These are phyloP conservation scores for Leptarthrus brevirostris DNA, from an alignment of 2,888 invertebrate species.

Conservation along the genomic window DNA sequence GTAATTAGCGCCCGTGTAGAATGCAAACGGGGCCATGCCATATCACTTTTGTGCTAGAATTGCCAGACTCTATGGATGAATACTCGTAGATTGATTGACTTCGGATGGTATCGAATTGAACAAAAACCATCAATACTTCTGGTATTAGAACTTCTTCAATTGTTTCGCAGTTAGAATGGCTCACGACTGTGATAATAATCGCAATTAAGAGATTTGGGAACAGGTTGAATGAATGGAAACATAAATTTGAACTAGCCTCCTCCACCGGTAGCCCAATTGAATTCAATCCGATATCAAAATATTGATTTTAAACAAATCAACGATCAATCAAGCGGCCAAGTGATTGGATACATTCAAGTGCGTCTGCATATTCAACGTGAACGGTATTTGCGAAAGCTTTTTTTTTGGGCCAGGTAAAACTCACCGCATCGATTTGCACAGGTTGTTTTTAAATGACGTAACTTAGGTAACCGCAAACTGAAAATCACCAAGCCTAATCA, in stretches of 20 bases:
- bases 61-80: constrained; percentile 22
- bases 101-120: constrained; percentile 1
- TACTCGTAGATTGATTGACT: background rate
- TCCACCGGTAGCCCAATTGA: background rate
- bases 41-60: constrained; percentile 2
- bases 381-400: constrained; percentile 20
- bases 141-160: background rate
- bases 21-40: constrained; percentile 27
- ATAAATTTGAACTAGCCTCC: background rate
- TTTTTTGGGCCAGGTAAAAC: background rate
- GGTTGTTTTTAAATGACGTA: background rate
- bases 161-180: constrained; percentile 18
- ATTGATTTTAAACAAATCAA: constrained; percentile 26
- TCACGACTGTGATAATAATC: background rate
- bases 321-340: constrained; percentile 26
- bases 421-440: background rate
- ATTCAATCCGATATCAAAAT: constrained; percentile 9
- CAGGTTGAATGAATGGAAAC: constrained; percentile 1
- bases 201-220: background rate
- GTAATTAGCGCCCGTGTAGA: constrained; percentile 44
- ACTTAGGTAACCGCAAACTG: background rate
- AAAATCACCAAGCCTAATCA: constrained; percentile 36
- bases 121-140: constrained; percentile 2
- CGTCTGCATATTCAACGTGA: background rate
- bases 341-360: too few relatives aligned